These are phyloP conservation scores for Mormoops blainvillei DNA, from an alignment of 2,113 vertebrate genomes.

Conservation along the genomic window DNA sequence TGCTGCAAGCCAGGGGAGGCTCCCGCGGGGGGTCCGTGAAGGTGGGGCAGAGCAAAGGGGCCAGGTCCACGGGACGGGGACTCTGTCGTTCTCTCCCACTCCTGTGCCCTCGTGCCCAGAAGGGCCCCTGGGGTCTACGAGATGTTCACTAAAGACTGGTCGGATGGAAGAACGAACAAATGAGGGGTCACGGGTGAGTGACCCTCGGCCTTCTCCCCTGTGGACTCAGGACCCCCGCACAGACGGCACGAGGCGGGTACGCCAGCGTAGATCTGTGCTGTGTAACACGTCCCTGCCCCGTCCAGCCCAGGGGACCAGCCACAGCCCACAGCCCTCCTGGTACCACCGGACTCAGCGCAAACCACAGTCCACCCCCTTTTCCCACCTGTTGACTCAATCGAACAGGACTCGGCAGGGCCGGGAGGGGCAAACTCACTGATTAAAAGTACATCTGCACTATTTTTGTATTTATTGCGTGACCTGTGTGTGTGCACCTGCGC, in stretches of 20 bases:
- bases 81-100: fast-evolving
- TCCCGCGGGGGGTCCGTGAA: no score
- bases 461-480: not conserved
- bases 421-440: not conserved
- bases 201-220: not conserved
- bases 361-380: not conserved
- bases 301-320: not conserved
- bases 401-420: not conserved
- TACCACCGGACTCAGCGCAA: not conserved
- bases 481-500: not conserved
- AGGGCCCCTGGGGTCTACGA: not conserved
- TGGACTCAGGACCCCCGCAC: no score
- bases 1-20: not conserved
- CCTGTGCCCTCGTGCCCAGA: not conserved
- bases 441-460: not conserved
- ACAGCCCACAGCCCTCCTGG: not conserved
- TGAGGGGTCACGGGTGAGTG: fast-evolving
- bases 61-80: fast-evolving
- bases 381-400: not conserved
- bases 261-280: not conserved
- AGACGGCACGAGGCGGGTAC: no score
- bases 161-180: not conserved
- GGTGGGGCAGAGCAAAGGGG: fast-evolving
- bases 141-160: not conserved
- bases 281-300: fast-evolving